Evolutionary conservation across 2,113 vertebrate genomes (phyloP), one percentile per base, ranked within the genome.

Genomic region (Albula goreensis): DNA sequence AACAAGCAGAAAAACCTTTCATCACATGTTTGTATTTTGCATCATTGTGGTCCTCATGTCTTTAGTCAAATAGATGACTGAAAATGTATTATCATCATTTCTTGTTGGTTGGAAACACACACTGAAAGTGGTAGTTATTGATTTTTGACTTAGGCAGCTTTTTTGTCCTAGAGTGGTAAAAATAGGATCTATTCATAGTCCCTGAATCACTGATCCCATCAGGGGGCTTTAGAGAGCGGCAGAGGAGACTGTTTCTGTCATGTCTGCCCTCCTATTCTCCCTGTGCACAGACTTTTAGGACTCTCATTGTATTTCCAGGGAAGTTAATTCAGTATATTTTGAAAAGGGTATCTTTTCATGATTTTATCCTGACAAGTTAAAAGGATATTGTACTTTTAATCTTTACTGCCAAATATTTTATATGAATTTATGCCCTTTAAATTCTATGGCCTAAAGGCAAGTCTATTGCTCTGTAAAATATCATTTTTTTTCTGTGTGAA

Each of bases 141-240:
- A n/a, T 13, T n/a, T 31, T 49, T 48, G 78, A 48, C 49, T 79
- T 8, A 31, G 4, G 78, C 10, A 13, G 22, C 78, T 48, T 79
- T 15, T 79, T 50, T 82, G 51, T 22, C 12, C 52, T 60, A 13
- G 60, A 56, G 53, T 51, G 1, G 19, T 19, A 82, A 82, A 53
- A 82, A 41, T 25, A 60, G 49, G 50, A 82, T 12, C 81, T 82
- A 82, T 82, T 82, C 25, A 82, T 82, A 82, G 51, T n/a, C 25
- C 57, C 2, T 57, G 81, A 82, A 13, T 82, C 81, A 82, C 22
- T 11, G 9, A 15, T 41, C 53, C 25, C 81, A 25, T 56, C n/a
- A 22, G 51, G 52, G 81, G 81, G 25, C 52, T 31, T 82, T 56
- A 57, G 81, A 82, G 6, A 15, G 12, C n/a, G 12, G 81, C 25